Evolutionary conservation across 2,797 vertebrate species (phyloP), one percentile per base, ranked within the genome.

Genomic region (Discoglossus pictus): DNA sequence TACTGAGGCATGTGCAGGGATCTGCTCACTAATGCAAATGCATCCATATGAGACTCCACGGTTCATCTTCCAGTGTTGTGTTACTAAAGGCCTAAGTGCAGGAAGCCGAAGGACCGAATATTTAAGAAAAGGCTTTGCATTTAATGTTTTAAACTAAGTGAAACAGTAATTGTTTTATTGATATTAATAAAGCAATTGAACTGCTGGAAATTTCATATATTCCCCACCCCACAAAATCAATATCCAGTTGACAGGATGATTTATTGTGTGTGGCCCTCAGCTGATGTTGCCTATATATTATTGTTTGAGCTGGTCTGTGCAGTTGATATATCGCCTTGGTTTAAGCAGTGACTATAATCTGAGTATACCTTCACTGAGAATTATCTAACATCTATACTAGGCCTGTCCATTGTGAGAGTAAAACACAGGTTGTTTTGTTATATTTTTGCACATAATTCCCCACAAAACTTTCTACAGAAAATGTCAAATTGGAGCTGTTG

Each of bases 161-260:
- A 73, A 64, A 44, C 9, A 44, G 74, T 60, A 62, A 64, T 71
- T 43, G 46, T 35, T 15, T 73, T 15, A 3, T 54, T 27, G 31
- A 25, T 61, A 74, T 78, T 74, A 74, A 70, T 72, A 59, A 50
- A 74, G 72, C 53, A 61, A 20, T 51, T 77, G 77, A 78, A 73
- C 35, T 68, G 60, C 78, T 73, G 40, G 69, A 42, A 17, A 66
- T 6, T 75, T 72, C 59, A 54, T 24, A 44, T 74, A 60, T 73
- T 44, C 68, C 68, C 68, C 52, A 64, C 68, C 53, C 60, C 38
- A 35, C 73, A 50, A 69, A 58, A 63, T 47, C 63, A 73, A 51
- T 64, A 12, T 60, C 74, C 74, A 68, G 50, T 70, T 54, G 68
- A 74, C 58, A 42, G n/a, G 9, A 8, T 75, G 74, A 75, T 72